A percentile compares a stretch with the other conserved stretches of the same genome.
Conservation (phyloP, 2,797 vertebrate species). For the Falco berigora region DNA sequence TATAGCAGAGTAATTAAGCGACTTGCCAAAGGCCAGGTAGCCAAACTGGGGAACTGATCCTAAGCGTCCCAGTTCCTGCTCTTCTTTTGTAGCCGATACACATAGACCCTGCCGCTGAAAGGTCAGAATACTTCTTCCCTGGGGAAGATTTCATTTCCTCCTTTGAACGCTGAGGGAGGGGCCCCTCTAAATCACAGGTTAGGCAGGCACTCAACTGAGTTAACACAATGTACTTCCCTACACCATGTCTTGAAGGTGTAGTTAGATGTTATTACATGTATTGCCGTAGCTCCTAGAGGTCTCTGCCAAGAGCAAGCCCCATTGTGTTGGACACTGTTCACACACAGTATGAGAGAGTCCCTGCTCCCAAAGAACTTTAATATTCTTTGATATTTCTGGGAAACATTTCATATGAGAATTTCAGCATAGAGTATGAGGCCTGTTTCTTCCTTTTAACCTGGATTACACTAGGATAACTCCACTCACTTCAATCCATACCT, state of each 20-base stretch:
- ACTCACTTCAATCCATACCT: not conserved
- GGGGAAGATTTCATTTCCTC: conserved; percentile 56
- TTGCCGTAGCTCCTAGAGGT: conserved; percentile 28
- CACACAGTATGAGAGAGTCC: conserved; percentile 46
- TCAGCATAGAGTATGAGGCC: not conserved
- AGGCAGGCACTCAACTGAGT: conserved; percentile 16
- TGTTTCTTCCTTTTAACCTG: not conserved
- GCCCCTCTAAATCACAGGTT: conserved; percentile 59
- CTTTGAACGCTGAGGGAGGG: conserved; percentile 47
- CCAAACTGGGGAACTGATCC: conserved; percentile 18
- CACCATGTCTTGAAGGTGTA: conserved; percentile 49
- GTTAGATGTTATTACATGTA: conserved; percentile 53
- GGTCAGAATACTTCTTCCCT: conserved; percentile 36
- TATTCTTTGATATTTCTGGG: conserved; percentile 63
- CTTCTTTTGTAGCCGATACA: not conserved
- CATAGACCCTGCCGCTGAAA: not conserved
- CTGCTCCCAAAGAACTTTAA: conserved; percentile 38
- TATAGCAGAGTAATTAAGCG: conserved; percentile 21
- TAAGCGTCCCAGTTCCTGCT: not conserved
- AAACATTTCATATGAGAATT: not conserved
- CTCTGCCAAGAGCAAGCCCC: conserved; percentile 56
- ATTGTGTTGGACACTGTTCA: conserved; percentile 40
- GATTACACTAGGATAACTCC: not conserved
- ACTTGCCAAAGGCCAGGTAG: conserved; percentile 44
- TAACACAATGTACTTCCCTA: conserved; percentile 43